Evolutionary conservation across 2,113 vertebrate genomes (phyloP).

Genomic region (Bambusicola thoracicus): DNA sequence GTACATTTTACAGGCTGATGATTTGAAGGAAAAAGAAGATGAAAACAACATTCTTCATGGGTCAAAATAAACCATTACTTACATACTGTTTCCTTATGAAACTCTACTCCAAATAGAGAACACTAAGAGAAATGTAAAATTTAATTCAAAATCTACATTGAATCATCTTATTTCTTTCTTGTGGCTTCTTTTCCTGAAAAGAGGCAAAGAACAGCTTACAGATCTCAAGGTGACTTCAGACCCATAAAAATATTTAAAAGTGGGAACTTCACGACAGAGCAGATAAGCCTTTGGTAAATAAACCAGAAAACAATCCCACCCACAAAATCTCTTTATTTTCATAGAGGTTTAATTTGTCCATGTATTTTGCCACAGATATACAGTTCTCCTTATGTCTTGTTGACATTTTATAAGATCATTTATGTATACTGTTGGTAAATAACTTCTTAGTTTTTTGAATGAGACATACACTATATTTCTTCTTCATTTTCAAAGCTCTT

Average conservation of each 20-base stretch:
- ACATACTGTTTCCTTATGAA: neutral
- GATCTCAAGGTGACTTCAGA: neutral
- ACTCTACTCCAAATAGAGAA: neutral
- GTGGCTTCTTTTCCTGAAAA: neutral
- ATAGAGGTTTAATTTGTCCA: neutral
- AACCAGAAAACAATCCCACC: neutral
- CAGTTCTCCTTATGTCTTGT: neutral
- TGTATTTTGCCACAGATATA: neutral
- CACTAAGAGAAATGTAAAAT: neutral
- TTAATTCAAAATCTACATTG: neutral
- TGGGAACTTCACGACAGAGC: neutral
- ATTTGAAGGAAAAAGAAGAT: neutral
- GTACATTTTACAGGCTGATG: neutral
- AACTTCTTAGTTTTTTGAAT: neutral
- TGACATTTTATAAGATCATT: neutral
- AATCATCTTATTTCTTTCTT: neutral
- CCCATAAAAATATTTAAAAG: neutral
- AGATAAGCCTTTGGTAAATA: neutral
- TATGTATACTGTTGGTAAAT: neutral
- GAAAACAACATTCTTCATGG: neutral
- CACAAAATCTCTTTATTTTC: neutral
- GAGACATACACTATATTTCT: neutral
- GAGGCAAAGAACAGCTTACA: neutral
- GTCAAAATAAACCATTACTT: neutral
- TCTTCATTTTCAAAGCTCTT: neutral